phyloP scores from a whole-genome alignment of 2,113 vertebrate species.

The Opisthocomus hoazin region DNA sequence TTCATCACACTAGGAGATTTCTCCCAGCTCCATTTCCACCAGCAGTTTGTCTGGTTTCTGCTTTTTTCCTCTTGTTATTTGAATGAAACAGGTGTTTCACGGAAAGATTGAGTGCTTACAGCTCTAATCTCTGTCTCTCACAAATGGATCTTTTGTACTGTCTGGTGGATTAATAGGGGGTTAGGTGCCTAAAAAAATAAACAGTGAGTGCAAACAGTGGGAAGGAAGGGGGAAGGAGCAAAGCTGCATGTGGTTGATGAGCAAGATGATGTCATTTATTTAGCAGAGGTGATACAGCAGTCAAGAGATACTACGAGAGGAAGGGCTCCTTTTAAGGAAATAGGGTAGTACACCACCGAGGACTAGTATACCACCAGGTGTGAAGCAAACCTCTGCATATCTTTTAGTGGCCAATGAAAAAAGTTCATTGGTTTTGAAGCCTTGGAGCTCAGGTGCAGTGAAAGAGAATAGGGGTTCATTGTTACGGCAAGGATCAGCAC shows the following conservation, averaged over 20 bases:
- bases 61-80: conserved; percentile 15
- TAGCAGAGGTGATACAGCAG: conserved; percentile 37
- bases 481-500: conserved; percentile 62
- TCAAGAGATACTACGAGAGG: conserved; percentile 20
- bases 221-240: background rate
- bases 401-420: conserved; percentile 53
- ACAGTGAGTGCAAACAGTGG: conserved; percentile 43
- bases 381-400: conserved; percentile 47
- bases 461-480: conserved; percentile 74
- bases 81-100: conserved; percentile 62
- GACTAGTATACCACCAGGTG: background rate
- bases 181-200: conserved; percentile 40
- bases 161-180: conserved; percentile 17
- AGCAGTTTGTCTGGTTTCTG: conserved; percentile 32
- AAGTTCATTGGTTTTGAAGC: conserved; percentile 49
- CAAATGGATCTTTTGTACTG: conserved; percentile 66
- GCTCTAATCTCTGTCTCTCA: conserved; percentile 58
- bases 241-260: conserved; percentile 30
- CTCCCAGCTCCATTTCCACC: conserved; percentile 10
- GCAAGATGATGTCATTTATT: conserved; percentile 55
- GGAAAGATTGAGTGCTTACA: conserved; percentile 27
- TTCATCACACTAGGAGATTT: background rate
- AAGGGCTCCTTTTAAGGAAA: conserved; percentile 31
- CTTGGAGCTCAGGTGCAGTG: conserved; percentile 66
- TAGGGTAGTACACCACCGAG: background rate